phyloP scores from a whole-genome alignment of 2,888 invertebrate genomes.

The Calameuta idolon region DNA sequence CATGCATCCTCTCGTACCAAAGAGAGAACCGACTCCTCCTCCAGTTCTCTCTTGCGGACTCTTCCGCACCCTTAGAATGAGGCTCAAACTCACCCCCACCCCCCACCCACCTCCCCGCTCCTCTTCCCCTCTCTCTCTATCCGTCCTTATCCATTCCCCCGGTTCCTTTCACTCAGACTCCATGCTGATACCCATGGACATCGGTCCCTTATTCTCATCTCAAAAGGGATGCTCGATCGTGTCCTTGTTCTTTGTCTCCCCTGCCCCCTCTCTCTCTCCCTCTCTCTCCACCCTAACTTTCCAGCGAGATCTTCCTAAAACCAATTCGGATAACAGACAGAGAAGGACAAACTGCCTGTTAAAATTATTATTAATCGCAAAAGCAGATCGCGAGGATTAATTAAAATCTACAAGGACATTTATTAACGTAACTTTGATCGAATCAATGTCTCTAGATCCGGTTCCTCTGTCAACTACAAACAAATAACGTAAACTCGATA shows the following conservation, averaged over 20 bases:
- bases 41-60: slow-evolving; percentile 4
- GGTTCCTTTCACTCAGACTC: not conserved
- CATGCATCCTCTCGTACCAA: slow-evolving; percentile 53
- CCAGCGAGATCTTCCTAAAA: slow-evolving; percentile 51
- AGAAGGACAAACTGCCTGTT: slow-evolving; percentile 11
- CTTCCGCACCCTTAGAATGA: not conserved
- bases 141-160: not conserved
- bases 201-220: not conserved
- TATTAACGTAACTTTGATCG: not conserved
- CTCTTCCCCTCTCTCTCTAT: too few species aligned
- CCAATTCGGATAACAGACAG: slow-evolving; percentile 53
- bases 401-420: not conserved
- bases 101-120: too few species aligned
- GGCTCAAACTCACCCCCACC: not conserved
- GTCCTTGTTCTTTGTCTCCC: slow-evolving; percentile 8
- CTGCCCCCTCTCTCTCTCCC: slow-evolving; percentile 6
- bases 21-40: slow-evolving; percentile 21
- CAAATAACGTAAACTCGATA: not conserved
- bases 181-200: not conserved
- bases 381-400: not conserved
- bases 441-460: not conserved
- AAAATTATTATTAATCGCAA: not conserved
- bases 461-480: not conserved
- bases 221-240: not conserved
- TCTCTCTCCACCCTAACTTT: slow-evolving; percentile 38